Evolutionary conservation across 2,113 vertebrate genomes (phyloP).

Genomic region (Xerus inauris): DNA sequence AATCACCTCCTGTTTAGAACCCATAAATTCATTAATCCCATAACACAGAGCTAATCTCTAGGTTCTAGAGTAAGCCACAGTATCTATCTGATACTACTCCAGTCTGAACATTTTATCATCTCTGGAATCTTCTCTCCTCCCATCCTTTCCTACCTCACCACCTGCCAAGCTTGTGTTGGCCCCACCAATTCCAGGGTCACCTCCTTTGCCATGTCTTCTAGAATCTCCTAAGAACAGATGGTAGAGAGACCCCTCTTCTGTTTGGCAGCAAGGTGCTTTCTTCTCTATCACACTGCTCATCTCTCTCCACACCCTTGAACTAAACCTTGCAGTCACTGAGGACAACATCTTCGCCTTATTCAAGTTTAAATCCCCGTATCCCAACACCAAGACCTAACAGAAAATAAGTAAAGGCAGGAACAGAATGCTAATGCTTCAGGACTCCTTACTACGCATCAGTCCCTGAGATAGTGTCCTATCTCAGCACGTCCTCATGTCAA

Average conservation of each 20-base stretch:
- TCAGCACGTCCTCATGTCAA: rapidly evolving
- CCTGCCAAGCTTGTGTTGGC: neutral
- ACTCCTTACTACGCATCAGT: neutral
- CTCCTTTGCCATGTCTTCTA: neutral
- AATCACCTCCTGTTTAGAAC: neutral
- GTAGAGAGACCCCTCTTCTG: neutral
- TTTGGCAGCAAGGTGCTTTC: neutral
- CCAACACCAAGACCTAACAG: neutral
- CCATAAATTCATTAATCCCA: neutral
- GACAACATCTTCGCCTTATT: neutral
- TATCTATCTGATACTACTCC: neutral
- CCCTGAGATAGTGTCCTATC: neutral
- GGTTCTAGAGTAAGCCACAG: neutral
- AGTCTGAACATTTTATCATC: no score
- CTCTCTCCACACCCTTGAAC: neutral
- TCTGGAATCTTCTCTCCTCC: neutral
- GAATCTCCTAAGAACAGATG: neutral
- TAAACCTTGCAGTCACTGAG: neutral
- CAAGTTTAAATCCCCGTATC: neutral
- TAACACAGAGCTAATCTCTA: neutral
- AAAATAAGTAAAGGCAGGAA: neutral
- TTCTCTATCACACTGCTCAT: neutral
- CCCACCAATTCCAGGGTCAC: neutral
- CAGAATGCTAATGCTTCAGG: neutral
- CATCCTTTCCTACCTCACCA: neutral